phyloP scores from a whole-genome alignment of 2,888 invertebrate species.

The Agonopterix heracliana region DNA sequence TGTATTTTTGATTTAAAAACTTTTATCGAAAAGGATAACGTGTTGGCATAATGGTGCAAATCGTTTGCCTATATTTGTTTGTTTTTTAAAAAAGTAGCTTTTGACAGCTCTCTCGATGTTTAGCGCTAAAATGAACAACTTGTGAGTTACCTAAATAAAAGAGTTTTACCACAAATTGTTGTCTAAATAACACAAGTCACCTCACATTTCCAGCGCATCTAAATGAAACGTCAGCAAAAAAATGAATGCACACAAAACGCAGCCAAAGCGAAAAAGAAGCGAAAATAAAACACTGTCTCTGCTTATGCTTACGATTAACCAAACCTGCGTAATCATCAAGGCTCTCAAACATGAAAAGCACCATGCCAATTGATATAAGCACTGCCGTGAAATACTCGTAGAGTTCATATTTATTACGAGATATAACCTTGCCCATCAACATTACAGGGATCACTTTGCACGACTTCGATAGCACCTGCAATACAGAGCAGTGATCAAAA shows the following conservation, averaged over 20 bases:
- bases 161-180: too few relatives aligned
- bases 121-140: too few relatives aligned
- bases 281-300: neutral
- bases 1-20: too few relatives aligned
- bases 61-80: too few relatives aligned
- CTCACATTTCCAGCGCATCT: too few relatives aligned
- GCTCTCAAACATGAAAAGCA: slow-evolving; percentile 91
- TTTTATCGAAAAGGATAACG: too few relatives aligned
- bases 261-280: neutral
- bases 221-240: neutral
- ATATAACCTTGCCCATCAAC: slow-evolving; percentile 97
- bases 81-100: too few relatives aligned
- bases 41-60: too few relatives aligned
- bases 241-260: neutral
- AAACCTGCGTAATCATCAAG: slow-evolving; percentile 77
- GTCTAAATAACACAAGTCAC: too few relatives aligned
- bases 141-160: too few relatives aligned
- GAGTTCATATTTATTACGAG: slow-evolving; percentile 88
- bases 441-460: slow-evolving; percentile 98
- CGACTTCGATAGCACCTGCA: slow-evolving; percentile 93
- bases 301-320: neutral
- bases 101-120: too few relatives aligned
- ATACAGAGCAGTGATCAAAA: neutral
- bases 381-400: slow-evolving; percentile 95
- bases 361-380: slow-evolving; percentile 94